Evolutionary conservation across 2,888 invertebrate species (phyloP).

Genomic region (Dasysyrphus tricinctus): DNA sequence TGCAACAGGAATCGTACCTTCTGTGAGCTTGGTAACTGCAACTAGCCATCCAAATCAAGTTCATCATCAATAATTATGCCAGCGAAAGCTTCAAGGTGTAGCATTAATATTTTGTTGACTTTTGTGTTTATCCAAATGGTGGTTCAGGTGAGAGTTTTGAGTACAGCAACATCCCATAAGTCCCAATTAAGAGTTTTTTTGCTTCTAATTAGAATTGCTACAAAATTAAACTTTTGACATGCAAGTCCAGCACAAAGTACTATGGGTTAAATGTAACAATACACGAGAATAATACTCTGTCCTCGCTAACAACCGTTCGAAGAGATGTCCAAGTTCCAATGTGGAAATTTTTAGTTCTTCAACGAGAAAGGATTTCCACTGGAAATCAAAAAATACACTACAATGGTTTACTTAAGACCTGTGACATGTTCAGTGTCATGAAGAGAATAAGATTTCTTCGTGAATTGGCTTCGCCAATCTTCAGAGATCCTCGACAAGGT

Average conservation of each 20-base stretch:
- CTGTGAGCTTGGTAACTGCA: neutral
- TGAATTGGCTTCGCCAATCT: neutral
- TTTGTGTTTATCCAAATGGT: neutral
- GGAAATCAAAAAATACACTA: neutral
- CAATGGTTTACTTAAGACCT: neutral
- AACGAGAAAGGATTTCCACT: neutral
- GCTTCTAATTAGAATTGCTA: neutral
- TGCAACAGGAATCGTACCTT: neutral
- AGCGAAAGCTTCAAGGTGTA: neutral
- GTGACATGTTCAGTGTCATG: neutral
- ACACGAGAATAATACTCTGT: neutral
- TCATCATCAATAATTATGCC: neutral
- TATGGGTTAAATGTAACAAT: neutral
- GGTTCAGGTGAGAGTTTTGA: neutral
- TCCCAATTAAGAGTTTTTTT: neutral
- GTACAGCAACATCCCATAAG: neutral
- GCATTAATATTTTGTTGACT: neutral
- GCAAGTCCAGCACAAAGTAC: neutral
- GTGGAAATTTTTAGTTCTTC: neutral
- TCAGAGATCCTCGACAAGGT: neutral
- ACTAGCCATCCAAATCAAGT: neutral
- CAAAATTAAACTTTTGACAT: neutral
- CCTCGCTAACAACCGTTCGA: neutral
- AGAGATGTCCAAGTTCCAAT: neutral
- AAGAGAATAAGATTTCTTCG: neutral